A percentile compares a stretch with the other conserved stretches of the same genome.
These are phyloP conservation scores for Mantis religiosa DNA, from an alignment of 2,888 invertebrate species.

Conservation along the genomic window DNA sequence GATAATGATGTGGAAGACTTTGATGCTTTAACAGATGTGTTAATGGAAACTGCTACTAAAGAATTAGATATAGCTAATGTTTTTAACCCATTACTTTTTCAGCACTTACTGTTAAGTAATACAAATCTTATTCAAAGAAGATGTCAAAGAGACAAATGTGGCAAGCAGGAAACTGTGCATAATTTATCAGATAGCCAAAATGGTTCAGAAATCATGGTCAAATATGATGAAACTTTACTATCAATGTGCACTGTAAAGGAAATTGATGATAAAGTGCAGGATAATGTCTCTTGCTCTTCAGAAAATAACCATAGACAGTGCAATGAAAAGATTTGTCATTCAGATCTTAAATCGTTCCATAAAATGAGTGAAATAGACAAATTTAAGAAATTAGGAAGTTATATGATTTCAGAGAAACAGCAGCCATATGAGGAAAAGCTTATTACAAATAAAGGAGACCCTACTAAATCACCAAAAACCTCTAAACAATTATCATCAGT, in stretches of 20 bases:
- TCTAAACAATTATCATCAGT: not conserved
- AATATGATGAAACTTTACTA: not conserved
- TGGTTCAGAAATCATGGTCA: not conserved
- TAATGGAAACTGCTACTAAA: conserved; percentile 39
- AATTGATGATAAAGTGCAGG: not conserved
- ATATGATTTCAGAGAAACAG: not conserved
- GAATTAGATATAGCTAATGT: conserved; percentile 36
- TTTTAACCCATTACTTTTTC: conserved; percentile 42
- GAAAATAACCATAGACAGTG: not conserved
- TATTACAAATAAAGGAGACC: not conserved
- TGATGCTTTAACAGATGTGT: conserved; percentile 48
- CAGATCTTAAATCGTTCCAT: not conserved
- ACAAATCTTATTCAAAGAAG: not conserved
- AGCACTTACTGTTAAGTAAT: conserved; percentile 34
- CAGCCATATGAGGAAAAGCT: not conserved
- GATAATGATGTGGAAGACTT: conserved; percentile 52
- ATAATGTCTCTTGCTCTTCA: not conserved
- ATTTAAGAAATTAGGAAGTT: not conserved
- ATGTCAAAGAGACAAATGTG: not conserved
- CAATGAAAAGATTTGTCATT: not conserved
- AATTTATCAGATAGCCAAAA: not conserved
- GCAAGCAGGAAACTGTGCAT: not conserved
- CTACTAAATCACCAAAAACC: not conserved
- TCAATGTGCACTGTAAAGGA: not conserved
- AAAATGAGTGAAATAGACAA: not conserved